Evolutionary conservation across 2,888 invertebrate genomes (phyloP), one percentile per base, ranked within the genome.

Genomic region (Coronaproctus castanopsis): DNA sequence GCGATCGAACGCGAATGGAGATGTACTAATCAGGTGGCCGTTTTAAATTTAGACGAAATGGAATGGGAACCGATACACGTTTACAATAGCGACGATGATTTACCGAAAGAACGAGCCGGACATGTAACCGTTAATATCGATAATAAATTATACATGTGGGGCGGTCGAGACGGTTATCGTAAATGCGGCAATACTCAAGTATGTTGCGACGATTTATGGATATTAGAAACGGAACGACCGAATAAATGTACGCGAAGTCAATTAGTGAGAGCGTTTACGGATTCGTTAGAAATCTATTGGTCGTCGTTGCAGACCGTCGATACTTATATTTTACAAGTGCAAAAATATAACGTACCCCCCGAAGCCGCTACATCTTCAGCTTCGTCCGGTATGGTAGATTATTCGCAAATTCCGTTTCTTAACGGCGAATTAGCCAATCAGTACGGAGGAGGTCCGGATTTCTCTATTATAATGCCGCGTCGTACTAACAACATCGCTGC

Each of bases 101-200:
- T 89, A 49, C 98, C 98, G 0, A 78, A 95, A 64, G 95, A 97
- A 14, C 78, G 98, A 64, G 97, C 98, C 22, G 98, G 98, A 0
- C 98, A 98, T 74, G 95, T 95, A 72, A 88, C 97, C 36, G 95
- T 95, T 21, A 89, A 92, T 21, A 90, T 97, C 61, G 91, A 95
- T 72, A 87, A 87, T 57, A 79, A 98, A 61, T 77, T 98, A n/a
- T 98, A 95, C 72, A 87, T 98, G 62, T 98, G 98, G 97, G 96
- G 96, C 36, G 98, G 98, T 5, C 76, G 98, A 62, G 98, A 98
- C 73, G 98, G 98, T 14, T 98, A 98, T 73, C 80, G 96, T 64
- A 98, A 97, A 80, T 95, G 97, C 62, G 97, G 96, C 96, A 97
- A 97, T 75, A 97, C 96, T 76, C 97, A 98, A 80, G 86, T 88